Conservation (phyloP, 2,888 invertebrate species). For the Neoitamus cyanurus region DNA sequence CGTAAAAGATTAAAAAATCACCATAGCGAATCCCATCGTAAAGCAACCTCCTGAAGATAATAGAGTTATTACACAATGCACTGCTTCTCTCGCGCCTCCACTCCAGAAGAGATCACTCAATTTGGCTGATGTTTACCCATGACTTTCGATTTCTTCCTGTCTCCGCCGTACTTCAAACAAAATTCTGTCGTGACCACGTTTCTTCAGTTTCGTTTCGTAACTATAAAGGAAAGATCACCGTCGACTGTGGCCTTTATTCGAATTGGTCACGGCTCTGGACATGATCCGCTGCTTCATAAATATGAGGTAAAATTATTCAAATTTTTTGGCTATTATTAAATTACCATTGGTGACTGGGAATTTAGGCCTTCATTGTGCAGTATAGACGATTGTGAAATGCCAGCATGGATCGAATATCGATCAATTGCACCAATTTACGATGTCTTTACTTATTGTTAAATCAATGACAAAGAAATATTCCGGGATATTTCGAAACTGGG, state of each 20-base stretch:
- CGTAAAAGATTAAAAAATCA: slow-evolving; percentile 4
- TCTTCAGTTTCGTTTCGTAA: slow-evolving; percentile 27
- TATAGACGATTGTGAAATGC: background rate
- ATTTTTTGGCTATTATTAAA: slow-evolving; percentile 25
- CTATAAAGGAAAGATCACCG: slow-evolving; percentile 7
- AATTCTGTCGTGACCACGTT: slow-evolving; percentile 42
- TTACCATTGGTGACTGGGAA: background rate
- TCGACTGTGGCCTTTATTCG: slow-evolving; percentile 11
- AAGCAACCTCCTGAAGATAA: slow-evolving; percentile 2
- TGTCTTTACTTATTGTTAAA: background rate
- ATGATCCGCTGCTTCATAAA: slow-evolving; percentile 23
- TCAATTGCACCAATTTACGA: slow-evolving; percentile 6
- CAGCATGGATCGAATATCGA: background rate
- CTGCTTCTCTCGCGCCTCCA: background rate
- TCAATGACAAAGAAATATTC: background rate
- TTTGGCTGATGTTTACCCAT: slow-evolving; percentile 21
- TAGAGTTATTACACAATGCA: slow-evolving; percentile 37
- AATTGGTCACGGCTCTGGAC: slow-evolving; percentile 39
- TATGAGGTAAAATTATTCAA: slow-evolving; percentile 35
- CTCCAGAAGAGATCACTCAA: slow-evolving; percentile 8
- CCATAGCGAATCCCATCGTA: slow-evolving; percentile 3
- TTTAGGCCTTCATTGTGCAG: background rate
- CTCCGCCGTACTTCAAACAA: background rate
- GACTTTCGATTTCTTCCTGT: slow-evolving; percentile 28
- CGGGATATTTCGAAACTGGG: background rate